Percentiles rank a stretch among this genome's conserved stretches.
These are phyloP conservation scores for Acronicta aceris DNA, from an alignment of 2,888 invertebrate genomes.

Conservation along the genomic window DNA sequence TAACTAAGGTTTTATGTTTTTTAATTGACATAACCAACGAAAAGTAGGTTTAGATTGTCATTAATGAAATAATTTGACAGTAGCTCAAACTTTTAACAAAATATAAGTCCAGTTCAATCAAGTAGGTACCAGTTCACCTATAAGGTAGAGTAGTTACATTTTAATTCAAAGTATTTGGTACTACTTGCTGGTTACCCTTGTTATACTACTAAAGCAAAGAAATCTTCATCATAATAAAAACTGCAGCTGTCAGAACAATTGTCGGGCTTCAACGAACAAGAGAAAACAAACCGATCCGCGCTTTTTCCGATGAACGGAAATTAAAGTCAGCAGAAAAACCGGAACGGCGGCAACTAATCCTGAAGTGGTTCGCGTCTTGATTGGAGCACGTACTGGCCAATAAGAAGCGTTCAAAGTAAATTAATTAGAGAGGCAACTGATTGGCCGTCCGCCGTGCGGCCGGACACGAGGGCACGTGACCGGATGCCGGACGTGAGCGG, in stretches of 20 bases:
- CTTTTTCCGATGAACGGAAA: constrained; percentile 43
- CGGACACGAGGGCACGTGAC: constrained; percentile 50
- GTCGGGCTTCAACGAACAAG: constrained; percentile 3
- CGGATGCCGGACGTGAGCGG: constrained; percentile 54
- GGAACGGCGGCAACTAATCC: constrained; percentile 33
- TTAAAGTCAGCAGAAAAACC: constrained; percentile 46
- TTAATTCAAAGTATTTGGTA: no score
- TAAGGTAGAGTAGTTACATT: no score
- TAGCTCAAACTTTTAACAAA: no score
- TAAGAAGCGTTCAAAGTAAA: constrained; percentile 53
- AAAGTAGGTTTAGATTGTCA: no score
- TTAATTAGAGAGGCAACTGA: constrained; percentile 51
- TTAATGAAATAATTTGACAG: no score
- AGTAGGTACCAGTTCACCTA: no score
- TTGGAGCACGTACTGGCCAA: constrained; percentile 55
- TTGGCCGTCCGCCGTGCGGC: constrained; percentile 39
- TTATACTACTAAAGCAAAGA: background rate
- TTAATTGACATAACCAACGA: no score
- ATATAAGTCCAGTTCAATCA: no score
- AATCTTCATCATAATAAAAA: background rate
- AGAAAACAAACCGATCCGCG: constrained; percentile 23
- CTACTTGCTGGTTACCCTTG: no score
- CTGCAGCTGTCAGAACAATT: constrained; percentile 15
- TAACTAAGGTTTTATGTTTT: no score
- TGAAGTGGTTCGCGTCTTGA: constrained; percentile 46